Evolutionary conservation across 2,888 invertebrate genomes (phyloP).

Genomic region (Gastracanthus pulcherrimus): DNA sequence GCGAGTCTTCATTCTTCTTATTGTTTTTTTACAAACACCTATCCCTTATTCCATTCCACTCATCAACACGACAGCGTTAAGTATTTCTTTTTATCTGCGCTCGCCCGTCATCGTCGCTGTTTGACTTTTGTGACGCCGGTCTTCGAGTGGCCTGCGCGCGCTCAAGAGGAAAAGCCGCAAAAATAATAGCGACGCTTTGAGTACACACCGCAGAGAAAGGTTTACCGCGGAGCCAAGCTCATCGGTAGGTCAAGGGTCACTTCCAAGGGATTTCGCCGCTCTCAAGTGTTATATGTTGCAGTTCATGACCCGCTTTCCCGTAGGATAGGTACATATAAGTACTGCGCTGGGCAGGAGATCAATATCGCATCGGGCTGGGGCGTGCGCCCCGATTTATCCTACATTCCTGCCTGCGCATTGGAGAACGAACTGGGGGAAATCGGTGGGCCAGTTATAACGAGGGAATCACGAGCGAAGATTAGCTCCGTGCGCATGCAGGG

Average conservation of each 20-base stretch:
- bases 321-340: no score
- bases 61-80: neutral
- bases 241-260: constrained; percentile 40
- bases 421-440: neutral
- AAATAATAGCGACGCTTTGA: constrained; percentile 44
- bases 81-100: neutral
- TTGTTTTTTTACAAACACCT: no score
- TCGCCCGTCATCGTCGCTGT: neutral
- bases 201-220: neutral
- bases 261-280: constrained; percentile 44
- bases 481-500: neutral
- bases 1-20: no score
- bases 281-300: neutral
- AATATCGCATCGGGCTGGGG: no score
- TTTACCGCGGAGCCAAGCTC: neutral
- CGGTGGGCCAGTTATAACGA: neutral
- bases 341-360: no score
- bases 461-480: neutral
- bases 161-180: constrained; percentile 41
- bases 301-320: no score
- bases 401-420: no score
- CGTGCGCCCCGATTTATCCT: no score
- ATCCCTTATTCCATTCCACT: no score
- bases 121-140: constrained; percentile 28
- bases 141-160: neutral